Evolutionary conservation across 2,888 invertebrate species (phyloP).

Genomic region (Eutolmus rufibarbis): DNA sequence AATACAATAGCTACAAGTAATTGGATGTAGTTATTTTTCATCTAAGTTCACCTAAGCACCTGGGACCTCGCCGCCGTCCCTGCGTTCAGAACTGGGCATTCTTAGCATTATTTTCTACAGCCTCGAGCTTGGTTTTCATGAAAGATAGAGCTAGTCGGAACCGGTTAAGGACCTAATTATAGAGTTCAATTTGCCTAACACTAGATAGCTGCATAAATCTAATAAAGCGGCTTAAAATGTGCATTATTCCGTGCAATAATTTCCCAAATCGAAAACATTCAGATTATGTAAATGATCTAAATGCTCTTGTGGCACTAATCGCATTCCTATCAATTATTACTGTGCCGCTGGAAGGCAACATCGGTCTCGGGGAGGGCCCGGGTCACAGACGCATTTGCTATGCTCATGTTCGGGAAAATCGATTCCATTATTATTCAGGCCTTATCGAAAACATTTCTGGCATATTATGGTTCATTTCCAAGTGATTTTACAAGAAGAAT

Average conservation of each 20-base stretch:
- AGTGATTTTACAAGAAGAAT: conserved; percentile 22
- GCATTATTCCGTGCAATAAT: not conserved
- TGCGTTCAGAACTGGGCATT: not conserved
- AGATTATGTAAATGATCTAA: conserved; percentile 5
- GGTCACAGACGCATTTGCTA: not conserved
- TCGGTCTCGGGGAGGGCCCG: not conserved
- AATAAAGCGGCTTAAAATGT: not conserved
- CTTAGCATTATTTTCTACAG: not conserved
- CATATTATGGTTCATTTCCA: conserved; percentile 6
- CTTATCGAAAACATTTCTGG: conserved; percentile 6
- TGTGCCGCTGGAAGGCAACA: not conserved
- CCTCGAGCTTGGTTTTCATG: not conserved
- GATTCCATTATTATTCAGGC: conserved; percentile 22
- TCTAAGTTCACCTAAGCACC: not conserved
- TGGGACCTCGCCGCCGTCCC: not conserved
- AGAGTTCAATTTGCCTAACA: not conserved
- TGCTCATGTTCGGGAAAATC: conserved; percentile 9
- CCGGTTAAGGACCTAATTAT: not conserved
- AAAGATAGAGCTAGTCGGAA: not conserved
- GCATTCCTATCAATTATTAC: conserved; percentile 22
- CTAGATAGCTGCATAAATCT: not conserved
- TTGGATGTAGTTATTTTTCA: not conserved
- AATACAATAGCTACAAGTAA: not conserved
- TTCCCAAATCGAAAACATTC: conserved; percentile 5
- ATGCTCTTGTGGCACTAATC: conserved; percentile 9